A percentile compares a stretch with the other conserved stretches of the same genome.
Evolutionary conservation across 2,888 invertebrate genomes (phyloP).

Genomic region (Gymnocheta viridis): DNA sequence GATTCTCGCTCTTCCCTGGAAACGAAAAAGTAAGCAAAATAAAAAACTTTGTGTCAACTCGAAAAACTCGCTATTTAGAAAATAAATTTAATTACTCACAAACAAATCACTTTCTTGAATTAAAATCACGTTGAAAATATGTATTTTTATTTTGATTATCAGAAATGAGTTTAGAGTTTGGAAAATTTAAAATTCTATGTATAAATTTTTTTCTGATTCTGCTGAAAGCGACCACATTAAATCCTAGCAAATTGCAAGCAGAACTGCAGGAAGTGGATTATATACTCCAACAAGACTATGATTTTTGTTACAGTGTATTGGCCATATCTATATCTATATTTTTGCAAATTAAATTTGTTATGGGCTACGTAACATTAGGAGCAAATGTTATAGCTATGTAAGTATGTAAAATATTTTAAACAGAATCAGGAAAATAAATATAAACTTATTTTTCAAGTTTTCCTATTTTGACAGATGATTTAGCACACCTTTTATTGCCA

Average conservation of each 20-base stretch:
- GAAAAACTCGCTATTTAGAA: no score
- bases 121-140: background rate
- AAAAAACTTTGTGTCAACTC: no score
- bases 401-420: constrained; percentile 63
- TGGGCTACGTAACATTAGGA: constrained; percentile 76
- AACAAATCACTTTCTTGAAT: background rate
- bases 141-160: constrained; percentile 2
- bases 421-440: background rate
- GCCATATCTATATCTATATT: constrained; percentile 74
- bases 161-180: constrained; percentile 68
- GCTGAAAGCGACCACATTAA: constrained; percentile 75
- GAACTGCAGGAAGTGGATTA: constrained; percentile 73
- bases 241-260: constrained; percentile 74
- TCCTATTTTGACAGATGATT: constrained; percentile 77
- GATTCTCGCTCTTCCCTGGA: no score
- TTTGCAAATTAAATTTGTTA: constrained; percentile 75
- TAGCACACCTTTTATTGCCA: constrained; percentile 77
- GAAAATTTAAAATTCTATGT: constrained; percentile 74
- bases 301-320: constrained; percentile 74
- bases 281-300: constrained; percentile 49
- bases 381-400: constrained; percentile 79
- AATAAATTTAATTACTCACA: no score
- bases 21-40: no score
- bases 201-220: constrained; percentile 77
- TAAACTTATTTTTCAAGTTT: constrained; percentile 72